phyloP scores from a whole-genome alignment of 2,113 vertebrate species.

The Fregetta grallaria region DNA sequence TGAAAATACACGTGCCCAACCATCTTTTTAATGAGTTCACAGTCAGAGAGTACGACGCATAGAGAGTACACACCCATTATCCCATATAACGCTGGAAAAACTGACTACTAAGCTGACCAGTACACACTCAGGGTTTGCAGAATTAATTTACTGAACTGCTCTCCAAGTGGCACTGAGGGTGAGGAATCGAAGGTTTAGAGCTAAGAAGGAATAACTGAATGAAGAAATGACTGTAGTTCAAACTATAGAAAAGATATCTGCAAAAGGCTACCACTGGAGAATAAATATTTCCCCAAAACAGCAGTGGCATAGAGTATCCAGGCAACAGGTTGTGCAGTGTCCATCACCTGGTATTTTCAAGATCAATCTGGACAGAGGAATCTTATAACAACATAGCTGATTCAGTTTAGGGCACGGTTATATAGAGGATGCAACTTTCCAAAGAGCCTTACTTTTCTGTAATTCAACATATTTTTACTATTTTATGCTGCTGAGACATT shows the following conservation, averaged over 20 bases:
- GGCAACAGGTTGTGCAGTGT: fast-evolving
- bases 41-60: not conserved
- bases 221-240: not conserved
- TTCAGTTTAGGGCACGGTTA: not conserved
- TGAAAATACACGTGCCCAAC: not conserved
- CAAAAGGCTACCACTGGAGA: not conserved
- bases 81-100: not conserved
- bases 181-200: not conserved
- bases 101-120: not conserved
- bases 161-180: not conserved
- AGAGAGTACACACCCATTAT: not conserved
- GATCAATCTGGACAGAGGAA: not conserved
- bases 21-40: not conserved
- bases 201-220: not conserved
- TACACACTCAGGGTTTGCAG: not conserved
- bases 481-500: not conserved
- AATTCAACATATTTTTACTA: not conserved
- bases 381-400: not conserved
- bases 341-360: not conserved
- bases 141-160: not conserved
- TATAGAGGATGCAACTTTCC: not conserved
- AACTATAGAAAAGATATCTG: not conserved
- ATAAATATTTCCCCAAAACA: not conserved
- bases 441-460: not conserved
- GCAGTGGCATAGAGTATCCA: not conserved